Evolutionary conservation across 2,113 vertebrate genomes (phyloP).

Genomic region (Ailurus styani): DNA sequence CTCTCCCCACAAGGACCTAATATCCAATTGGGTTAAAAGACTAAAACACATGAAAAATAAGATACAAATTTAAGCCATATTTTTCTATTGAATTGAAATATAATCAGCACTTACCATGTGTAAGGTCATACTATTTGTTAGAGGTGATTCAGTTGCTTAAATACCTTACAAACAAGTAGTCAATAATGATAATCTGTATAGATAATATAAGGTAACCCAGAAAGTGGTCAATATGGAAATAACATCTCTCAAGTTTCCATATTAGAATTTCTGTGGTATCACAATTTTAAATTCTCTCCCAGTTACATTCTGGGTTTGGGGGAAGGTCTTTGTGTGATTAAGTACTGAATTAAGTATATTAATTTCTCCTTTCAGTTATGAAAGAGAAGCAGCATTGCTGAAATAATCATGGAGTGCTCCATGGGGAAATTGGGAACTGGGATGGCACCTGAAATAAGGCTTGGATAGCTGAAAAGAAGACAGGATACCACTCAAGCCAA

Average conservation of each 20-base stretch:
- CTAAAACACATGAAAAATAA: background rate
- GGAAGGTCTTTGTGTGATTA: background rate
- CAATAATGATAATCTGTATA: background rate
- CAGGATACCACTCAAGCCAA: background rate
- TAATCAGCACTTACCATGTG: background rate
- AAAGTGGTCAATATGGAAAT: background rate
- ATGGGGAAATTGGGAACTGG: background rate
- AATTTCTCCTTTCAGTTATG: background rate
- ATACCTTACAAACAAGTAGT: background rate
- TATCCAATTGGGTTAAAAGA: background rate
- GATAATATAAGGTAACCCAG: background rate
- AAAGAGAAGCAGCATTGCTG: slow-evolving; percentile 11
- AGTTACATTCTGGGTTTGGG: background rate
- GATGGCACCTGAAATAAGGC: background rate
- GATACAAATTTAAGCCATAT: background rate
- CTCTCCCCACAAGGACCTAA: background rate
- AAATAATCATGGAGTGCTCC: background rate
- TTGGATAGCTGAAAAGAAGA: background rate
- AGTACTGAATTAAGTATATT: background rate
- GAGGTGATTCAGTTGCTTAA: background rate
- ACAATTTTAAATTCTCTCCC: background rate
- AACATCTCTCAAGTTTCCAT: background rate
- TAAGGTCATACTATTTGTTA: background rate
- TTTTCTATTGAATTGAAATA: slow-evolving; percentile 6
- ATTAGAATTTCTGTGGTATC: background rate